Percentiles rank a stretch among this genome's conserved stretches.
Evolutionary conservation across 2,797 vertebrate species (phyloP).

Genomic region (Notoglanidium macrostoma): DNA sequence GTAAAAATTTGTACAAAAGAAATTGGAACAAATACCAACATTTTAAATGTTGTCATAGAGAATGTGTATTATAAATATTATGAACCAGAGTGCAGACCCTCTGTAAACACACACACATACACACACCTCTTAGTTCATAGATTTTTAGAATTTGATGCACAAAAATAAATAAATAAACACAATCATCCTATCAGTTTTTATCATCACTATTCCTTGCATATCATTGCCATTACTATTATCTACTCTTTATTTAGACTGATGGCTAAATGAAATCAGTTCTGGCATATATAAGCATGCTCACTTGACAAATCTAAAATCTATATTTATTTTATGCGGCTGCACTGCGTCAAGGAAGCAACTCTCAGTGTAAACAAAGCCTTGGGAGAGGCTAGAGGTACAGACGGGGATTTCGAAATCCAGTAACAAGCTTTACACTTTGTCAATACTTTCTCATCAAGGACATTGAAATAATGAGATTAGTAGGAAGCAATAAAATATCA

Average conservation of each 20-base stretch:
- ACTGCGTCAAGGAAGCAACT: constrained; percentile 41
- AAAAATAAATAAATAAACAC: neutral
- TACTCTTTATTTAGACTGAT: constrained; percentile 38
- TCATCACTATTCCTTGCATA: constrained; percentile 14
- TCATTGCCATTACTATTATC: constrained; percentile 37
- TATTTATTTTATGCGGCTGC: constrained; percentile 47
- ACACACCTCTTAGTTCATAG: neutral
- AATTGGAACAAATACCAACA: neutral
- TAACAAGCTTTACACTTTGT: constrained; percentile 58
- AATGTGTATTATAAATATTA: neutral
- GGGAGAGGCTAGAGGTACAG: constrained; percentile 3
- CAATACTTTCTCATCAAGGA: constrained; percentile 61
- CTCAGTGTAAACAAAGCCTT: constrained; percentile 41
- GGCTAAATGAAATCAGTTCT: neutral
- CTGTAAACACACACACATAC: neutral
- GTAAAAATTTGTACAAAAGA: neutral
- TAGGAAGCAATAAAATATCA: constrained; percentile 57
- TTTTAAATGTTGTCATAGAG: neutral
- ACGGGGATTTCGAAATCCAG: constrained; percentile 49
- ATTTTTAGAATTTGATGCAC: neutral
- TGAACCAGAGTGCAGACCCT: neutral
- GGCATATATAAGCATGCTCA: constrained; percentile 34
- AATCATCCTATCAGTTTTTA: neutral
- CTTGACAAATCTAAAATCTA: constrained; percentile 46
- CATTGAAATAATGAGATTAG: constrained; percentile 64